Evolutionary conservation across 2,113 vertebrate genomes (phyloP).

Genomic region (Ochotona princeps): DNA sequence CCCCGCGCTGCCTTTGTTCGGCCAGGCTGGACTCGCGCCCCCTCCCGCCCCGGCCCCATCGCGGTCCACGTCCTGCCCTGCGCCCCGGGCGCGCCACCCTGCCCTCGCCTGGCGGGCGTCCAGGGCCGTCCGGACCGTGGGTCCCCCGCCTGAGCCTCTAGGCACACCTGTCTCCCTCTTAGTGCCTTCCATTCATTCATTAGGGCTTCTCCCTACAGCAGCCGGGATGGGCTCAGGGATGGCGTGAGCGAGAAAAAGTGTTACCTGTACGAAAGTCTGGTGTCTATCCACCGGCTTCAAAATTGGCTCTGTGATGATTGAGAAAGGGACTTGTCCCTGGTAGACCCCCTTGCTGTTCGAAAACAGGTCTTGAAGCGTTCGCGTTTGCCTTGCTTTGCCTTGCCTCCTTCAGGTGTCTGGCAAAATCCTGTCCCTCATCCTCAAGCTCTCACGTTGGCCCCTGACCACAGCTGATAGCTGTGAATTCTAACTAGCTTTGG

Average conservation of each 20-base stretch:
- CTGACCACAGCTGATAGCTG: neutral
- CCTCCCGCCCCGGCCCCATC: neutral
- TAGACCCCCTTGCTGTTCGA: neutral
- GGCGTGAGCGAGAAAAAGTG: neutral
- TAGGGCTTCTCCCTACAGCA: neutral
- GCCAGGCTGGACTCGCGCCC: neutral
- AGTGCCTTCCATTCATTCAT: neutral
- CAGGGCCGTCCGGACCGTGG: neutral
- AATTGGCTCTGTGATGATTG: neutral
- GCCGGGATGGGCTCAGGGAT: neutral
- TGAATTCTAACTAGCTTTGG: neutral
- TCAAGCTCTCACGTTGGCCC: neutral
- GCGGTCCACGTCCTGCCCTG: neutral
- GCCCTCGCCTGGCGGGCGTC: neutral
- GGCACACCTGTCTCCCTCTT: neutral
- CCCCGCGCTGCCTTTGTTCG: conserved; percentile 51
- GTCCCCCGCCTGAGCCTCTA: neutral
- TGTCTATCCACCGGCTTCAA: neutral
- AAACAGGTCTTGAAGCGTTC: neutral
- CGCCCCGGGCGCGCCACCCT: neutral
- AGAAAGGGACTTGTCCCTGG: neutral
- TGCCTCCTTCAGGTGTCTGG: neutral
- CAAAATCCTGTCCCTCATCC: neutral
- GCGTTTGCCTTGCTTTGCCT: neutral
- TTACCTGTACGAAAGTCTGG: neutral